Base-by-base conservation (phyloP, 2,113 vertebrate species). In the Passer montanus region DNA sequence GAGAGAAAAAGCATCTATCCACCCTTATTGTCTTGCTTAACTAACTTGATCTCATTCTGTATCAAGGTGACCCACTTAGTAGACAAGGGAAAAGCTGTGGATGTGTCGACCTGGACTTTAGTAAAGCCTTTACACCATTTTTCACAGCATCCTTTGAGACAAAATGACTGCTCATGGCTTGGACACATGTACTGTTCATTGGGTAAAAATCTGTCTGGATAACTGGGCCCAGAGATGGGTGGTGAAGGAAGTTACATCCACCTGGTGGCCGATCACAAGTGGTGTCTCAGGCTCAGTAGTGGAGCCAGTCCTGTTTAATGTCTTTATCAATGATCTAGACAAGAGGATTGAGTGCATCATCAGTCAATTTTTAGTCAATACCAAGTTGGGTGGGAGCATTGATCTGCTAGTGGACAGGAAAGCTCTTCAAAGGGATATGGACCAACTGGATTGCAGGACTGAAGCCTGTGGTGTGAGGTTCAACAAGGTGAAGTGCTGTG, bases 351-450 rank as follows among this genome's bases (percentile, higher is more conserved):
- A 58, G 13, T 49, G 19, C 12, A 49, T 49, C 31, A 27, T 84
- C 35, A 33, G 18, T 37, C n/a, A 55, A 2, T 53, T 69, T 70
- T 7, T 47, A 56, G 26, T 50, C 12, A 22, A 24, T 9, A 33
- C 8, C 21, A 17, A 12, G 10, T 2, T 49, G 41, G 6, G 15
- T 26, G 41, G 26, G 18, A 83, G 6, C 0, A 0, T 8, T 63
- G 41, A 13, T 55, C n/a, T 62, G 20, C 22, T 31, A 3, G 41
- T 35, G 47, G 9, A 18, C 13, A 26, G 46, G 21, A 53, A 69
- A 21, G 11, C 4, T 46, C 46, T 39, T n/a, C 33, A 68, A 52
- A 75, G 46, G 39, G 20, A 47, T 62, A 10, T 41, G n/a, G 46
- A 39, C 16, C 15, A 33, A 14, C 27, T 75, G 24, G 70, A 35